Evolutionary conservation across 2,888 invertebrate genomes (phyloP), one percentile per base, ranked within the genome.

Genomic region (Ischnura elegans): DNA sequence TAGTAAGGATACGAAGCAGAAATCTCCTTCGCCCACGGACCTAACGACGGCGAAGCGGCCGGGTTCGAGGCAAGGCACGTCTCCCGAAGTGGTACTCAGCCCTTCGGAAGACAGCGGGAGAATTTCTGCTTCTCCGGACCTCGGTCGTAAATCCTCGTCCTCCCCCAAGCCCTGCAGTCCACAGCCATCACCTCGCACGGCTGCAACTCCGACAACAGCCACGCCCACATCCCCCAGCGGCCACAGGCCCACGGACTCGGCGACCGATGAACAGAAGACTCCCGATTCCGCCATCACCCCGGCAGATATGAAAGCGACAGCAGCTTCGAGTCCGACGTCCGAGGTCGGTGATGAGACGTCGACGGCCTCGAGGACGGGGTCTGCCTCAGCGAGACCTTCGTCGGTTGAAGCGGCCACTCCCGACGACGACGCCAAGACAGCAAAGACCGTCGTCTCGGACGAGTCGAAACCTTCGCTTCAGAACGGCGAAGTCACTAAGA

Each of bases 41-140:
- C 61, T 43, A 66, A 43, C 90, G 90, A 90, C n/a, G 55, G 25
- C 61, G 45, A 90, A 76, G 55, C 90, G 90, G 13, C 90, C 90
- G 19, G 90, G 45, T 19, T 90, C 90, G 16, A 90, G 90, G 61
- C 90, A 90, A 61, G 90, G 90, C n/a, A 43, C 55, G 43, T 90
- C 90, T 25, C 90, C 90, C 25, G 90, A 90, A 13, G 42, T 90
- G 16, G 90, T 90, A 25, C 61, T 90, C n/a, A 90, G 90, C n/a
- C 90, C 90, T 21, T 90, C 90, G 8, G 90, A 90, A 90, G 90
- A 90, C 90, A 90, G 90, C 25, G 90, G 90, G 19, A 90, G 90
- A n/a, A 90, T 61, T 25, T 90, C 90, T 25, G 90, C 90, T 2
- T 90, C 90, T 29, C 90, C 90, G 2, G 90, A 90, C 51, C 43